Percentiles rank a stretch among this genome's conserved stretches.
Evolutionary conservation across 2,797 vertebrate genomes (phyloP).

Genomic region (Danio choprae): DNA sequence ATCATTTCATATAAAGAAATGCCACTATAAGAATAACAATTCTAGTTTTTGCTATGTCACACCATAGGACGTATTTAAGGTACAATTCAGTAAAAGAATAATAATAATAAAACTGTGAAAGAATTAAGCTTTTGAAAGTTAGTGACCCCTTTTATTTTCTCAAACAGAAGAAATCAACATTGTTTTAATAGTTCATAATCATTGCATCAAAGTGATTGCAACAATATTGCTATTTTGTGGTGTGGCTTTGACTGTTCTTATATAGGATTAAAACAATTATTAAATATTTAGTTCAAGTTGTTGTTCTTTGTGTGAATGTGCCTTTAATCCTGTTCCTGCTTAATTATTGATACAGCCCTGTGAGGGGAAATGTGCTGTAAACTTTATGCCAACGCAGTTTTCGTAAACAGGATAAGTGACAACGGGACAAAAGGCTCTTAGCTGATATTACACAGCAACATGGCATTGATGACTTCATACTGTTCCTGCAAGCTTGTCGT

Average conservation of each 20-base stretch:
- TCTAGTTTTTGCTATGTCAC: no score
- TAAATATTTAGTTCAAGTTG: not conserved
- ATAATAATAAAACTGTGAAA: no score
- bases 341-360: constrained; percentile 4
- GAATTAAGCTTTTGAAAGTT: no score
- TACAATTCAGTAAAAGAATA: no score
- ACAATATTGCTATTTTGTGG: not conserved
- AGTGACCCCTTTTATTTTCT: no score
- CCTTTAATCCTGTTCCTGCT: not conserved
- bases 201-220: no score
- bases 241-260: not conserved
- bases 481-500: not conserved
- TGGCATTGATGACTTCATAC: not conserved
- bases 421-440: not conserved
- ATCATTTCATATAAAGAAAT: no score
- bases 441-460: constrained; percentile 6
- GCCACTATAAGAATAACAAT: no score
- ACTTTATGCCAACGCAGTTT: not conserved
- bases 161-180: no score
- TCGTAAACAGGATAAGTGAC: constrained; percentile 9
- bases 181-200: no score
- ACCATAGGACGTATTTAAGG: no score
- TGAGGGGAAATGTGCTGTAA: not conserved
- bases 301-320: not conserved
- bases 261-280: no score